These are phyloP conservation scores for Neofelis nebulosa DNA, from an alignment of 2,113 vertebrate genomes.

Conservation along the genomic window DNA sequence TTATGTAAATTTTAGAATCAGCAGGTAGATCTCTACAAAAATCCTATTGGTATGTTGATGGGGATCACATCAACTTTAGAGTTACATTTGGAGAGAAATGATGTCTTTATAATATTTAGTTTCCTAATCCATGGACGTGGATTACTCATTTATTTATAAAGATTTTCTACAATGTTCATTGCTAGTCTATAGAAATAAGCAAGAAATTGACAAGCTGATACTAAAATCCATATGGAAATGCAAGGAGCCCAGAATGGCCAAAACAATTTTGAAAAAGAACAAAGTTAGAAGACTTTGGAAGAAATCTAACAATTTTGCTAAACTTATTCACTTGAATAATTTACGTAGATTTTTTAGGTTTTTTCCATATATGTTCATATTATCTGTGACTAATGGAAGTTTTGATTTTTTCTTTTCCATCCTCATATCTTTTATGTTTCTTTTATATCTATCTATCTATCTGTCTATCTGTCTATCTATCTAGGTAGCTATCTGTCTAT, in stretches of 20 bases:
- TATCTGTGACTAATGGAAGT: neutral
- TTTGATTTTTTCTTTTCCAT: neutral
- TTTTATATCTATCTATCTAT: neutral
- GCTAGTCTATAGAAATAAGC: too few relatives aligned
- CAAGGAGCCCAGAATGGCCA: too few relatives aligned
- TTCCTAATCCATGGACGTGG: neutral
- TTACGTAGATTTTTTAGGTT: neutral
- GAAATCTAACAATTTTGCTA: neutral
- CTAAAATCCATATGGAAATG: too few relatives aligned
- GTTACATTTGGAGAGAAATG: too few relatives aligned
- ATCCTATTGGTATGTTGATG: neutral
- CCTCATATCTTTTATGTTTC: neutral
- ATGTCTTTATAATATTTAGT: neutral
- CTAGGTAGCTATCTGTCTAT: neutral
- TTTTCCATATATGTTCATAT: neutral
- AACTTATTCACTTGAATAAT: neutral
- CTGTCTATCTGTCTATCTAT: neutral
- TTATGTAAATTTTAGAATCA: neutral
- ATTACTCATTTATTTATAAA: neutral
- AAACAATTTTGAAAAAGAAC: too few relatives aligned
- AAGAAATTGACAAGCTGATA: too few relatives aligned
- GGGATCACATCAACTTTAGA: fast-evolving
- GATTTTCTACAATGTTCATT: neutral
- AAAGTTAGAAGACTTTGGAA: too few relatives aligned
- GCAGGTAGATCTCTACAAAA: neutral